Evolutionary conservation across 2,888 invertebrate genomes (phyloP), one percentile per base, ranked within the genome.

Genomic region (Cryptocephalus primarius): DNA sequence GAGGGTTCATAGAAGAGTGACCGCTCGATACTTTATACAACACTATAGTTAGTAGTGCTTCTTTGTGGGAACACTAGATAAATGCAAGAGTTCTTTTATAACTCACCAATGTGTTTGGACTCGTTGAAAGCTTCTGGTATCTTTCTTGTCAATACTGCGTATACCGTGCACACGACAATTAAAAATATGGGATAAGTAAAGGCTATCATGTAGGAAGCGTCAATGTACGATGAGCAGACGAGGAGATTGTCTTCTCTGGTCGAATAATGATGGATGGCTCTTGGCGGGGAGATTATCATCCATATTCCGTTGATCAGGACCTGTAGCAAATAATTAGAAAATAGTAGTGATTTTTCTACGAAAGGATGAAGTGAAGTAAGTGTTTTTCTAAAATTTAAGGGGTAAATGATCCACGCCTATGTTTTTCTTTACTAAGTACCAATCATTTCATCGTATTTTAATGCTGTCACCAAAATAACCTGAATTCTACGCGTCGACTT

Each of bases 81-180:
- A n/a, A n/a, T n/a, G n/a, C n/a, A n/a, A n/a, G n/a, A 4, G 22
- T 22, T 4, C 12, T 36, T 4, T 10, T 4, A 6, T 39, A 10
- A 68, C 79, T 76, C 60, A 80, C 97, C 95, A 60, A 94, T 94
- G 72, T 94, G 92, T 72, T 94, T 94, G 61, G 93, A 93, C 73
- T 95, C 97, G 71, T 99, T 97, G 71, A 97, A 99, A 38, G 95
- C 95, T 69, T 97, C 97, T 0, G 97, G 99, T 52, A 97, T 89
- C 75, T 97, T 97, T 55, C 97, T 78, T 0, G 94, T 95, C 41
- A 93, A 80, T 1, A 95, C 84, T 0, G 97, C 97, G 66, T 99
- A 97, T 10, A 97, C 81, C 0, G 97, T 99, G 70, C 97, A 97
- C 48, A 92, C 78, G 11, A 92, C 76, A 60, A 94, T 91, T 43